Evolutionary conservation across 2,888 invertebrate genomes (phyloP).

Genomic region (Cancer borealis): DNA sequence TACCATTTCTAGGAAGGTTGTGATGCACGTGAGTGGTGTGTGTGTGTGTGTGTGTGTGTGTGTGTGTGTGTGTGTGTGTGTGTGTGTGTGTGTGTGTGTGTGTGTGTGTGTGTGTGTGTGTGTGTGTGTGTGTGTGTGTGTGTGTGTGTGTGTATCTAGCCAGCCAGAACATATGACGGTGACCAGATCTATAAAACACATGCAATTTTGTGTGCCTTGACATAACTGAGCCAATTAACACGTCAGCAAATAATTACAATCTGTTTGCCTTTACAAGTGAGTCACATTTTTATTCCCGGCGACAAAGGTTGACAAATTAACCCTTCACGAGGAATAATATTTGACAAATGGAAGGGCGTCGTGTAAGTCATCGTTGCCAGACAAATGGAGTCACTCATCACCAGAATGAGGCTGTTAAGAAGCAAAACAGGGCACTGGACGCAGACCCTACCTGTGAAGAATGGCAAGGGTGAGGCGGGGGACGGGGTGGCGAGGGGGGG

Average conservation of each 20-base stretch:
- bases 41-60: not conserved
- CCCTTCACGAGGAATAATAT: conserved; percentile 22
- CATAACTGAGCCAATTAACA: conserved; percentile 13
- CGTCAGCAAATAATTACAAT: conserved; percentile 25
- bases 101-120: not conserved
- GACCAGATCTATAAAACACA: not conserved
- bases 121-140: not conserved
- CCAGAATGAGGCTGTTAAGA: conserved; percentile 47
- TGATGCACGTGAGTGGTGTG: not conserved
- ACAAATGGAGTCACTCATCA: conserved; percentile 55
- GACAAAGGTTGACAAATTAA: conserved; percentile 21
- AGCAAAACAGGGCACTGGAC: conserved; percentile 28
- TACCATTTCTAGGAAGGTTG: not conserved
- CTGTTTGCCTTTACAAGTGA: not conserved
- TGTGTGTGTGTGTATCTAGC: too few relatives aligned
- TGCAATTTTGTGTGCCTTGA: not conserved
- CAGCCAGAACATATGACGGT: too few relatives aligned
- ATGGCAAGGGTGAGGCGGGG: not conserved
- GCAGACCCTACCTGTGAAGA: not conserved
- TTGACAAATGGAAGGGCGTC: conserved; percentile 47
- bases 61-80: too few relatives aligned
- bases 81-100: not conserved
- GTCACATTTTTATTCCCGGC: not conserved
- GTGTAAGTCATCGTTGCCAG: not conserved
- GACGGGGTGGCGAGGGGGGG: not conserved